Base-by-base conservation (phyloP, 2,797 vertebrate genomes). In the Lithobates sylvaticus region DNA sequence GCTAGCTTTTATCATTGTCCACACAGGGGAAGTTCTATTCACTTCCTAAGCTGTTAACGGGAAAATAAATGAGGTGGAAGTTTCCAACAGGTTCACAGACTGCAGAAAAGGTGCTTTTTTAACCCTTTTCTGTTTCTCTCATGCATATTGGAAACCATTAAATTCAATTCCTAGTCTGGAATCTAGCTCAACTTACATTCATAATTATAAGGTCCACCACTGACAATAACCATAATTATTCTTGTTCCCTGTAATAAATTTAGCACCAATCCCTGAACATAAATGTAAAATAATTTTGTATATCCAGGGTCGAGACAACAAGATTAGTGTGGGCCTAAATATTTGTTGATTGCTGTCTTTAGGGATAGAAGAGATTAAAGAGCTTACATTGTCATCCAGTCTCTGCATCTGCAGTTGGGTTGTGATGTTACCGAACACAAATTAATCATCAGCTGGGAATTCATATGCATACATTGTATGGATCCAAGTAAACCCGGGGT, bases 361-460 rank as follows among this genome's bases (percentile, higher is more conserved):
- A 65, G 80, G 85, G 85, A 86, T 86, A 39, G 61, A 83, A 42
- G 26, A 75, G 86, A 87, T 87, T 84, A 79, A 39, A 83, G 81
- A 67, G 86, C 77, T 87, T 83, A 72, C 70, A 61, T 69, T 84
- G 86, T 79, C 86, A 87, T 87, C 58, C 27, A 64, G 64, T 77
- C 76, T 36, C 47, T 50, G 47, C 86, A 78, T 78, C 81, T 73
- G 72, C 72, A 39, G 75, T 65, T 79, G 74, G 81, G 76, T 87
- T 83, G 83, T 15, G 72, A 73, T 82, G 74, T 83, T 86, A 86
- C 78, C n/a, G 47, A 76, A 70, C 70, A 64, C 67, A 87, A 83
- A 83, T 83, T 77, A 82, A 83, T 83, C 80, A 67, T 73, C 42
- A 65, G 58, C 71, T 34, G 67, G 80, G 68, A 79, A 87, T 83